A percentile compares a stretch with the other conserved stretches of the same genome.
phyloP scores from a whole-genome alignment of 2,113 vertebrate species.

The Dolichotis patagonum region DNA sequence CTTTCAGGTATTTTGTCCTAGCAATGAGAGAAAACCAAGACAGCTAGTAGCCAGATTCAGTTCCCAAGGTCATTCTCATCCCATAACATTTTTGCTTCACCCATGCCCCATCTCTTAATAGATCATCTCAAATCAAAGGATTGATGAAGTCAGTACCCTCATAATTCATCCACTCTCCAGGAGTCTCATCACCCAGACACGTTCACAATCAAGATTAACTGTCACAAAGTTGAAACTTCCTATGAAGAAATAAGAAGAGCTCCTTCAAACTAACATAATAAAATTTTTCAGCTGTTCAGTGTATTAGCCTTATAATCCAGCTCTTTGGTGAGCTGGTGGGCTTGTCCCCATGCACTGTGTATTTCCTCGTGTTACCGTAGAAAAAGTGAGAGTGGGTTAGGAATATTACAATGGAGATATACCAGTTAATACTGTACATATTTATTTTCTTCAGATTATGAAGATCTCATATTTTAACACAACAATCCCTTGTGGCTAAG shows the following conservation, averaged over 20 bases:
- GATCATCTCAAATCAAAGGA: not conserved
- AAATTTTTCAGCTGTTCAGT: not conserved
- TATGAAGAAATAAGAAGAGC: not conserved
- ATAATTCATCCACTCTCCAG: not conserved
- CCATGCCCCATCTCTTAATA: not conserved
- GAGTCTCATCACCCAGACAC: not conserved
- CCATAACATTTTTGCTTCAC: not conserved
- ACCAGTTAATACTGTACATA: not conserved
- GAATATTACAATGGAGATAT: not conserved
- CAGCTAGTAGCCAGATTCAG: not conserved
- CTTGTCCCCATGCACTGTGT: not conserved
- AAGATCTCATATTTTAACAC: not conserved
- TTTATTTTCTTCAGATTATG: not conserved
- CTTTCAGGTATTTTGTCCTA: no score
- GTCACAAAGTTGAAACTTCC: not conserved
- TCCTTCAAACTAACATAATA: not conserved
- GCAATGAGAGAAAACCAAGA: no score
- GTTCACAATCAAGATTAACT: not conserved
- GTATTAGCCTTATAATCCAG: not conserved
- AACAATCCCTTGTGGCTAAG: not conserved
- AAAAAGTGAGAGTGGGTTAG: fast-evolving
- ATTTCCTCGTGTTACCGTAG: not conserved
- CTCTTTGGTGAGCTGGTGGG: not conserved
- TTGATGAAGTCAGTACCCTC: not conserved
- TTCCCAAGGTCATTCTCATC: not conserved